These are phyloP conservation scores for Listronotus bonariensis DNA, from an alignment of 1,140 invertebrate species.

Conservation along the genomic window DNA sequence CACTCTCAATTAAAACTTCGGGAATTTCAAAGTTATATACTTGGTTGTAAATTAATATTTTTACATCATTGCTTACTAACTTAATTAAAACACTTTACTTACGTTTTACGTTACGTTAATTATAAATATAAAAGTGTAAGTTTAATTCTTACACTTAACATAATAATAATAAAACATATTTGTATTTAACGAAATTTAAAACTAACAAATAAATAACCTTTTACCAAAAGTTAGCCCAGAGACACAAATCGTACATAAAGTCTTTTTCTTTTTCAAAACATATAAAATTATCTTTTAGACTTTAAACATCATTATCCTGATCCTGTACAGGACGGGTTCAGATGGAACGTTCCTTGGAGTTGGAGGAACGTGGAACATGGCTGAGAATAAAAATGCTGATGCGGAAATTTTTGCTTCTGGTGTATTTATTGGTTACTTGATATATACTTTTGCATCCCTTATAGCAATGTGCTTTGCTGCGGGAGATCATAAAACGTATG, in stretches of 20 bases:
- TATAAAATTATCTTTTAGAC: constrained; percentile 61
- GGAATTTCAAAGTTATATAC: too few species aligned
- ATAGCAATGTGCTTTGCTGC: constrained; percentile 74
- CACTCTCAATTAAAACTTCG: too few species aligned
- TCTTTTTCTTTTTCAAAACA: too few species aligned
- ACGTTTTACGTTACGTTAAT: too few species aligned
- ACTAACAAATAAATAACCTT: too few species aligned
- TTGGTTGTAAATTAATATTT: too few species aligned
- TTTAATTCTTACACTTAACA: too few species aligned
- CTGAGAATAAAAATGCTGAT: constrained; percentile 83
- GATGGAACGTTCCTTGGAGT: constrained; percentile 80
- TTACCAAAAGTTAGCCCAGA: neutral
- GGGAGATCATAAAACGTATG: constrained; percentile 74
- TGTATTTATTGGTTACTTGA: constrained; percentile 81
- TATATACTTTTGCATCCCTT: constrained; percentile 74
- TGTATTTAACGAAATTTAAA: too few species aligned
- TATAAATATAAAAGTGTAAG: too few species aligned
- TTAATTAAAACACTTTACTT: too few species aligned
- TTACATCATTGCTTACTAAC: too few species aligned
- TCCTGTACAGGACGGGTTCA: constrained; percentile 79
- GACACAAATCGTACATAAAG: neutral
- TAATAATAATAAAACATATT: too few species aligned
- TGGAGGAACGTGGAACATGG: constrained; percentile 83
- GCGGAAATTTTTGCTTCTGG: constrained; percentile 84
- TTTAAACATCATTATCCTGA: constrained; percentile 68